These are phyloP conservation scores for Escarpia spicata DNA, from an alignment of 2,888 invertebrate genomes.

Conservation along the genomic window DNA sequence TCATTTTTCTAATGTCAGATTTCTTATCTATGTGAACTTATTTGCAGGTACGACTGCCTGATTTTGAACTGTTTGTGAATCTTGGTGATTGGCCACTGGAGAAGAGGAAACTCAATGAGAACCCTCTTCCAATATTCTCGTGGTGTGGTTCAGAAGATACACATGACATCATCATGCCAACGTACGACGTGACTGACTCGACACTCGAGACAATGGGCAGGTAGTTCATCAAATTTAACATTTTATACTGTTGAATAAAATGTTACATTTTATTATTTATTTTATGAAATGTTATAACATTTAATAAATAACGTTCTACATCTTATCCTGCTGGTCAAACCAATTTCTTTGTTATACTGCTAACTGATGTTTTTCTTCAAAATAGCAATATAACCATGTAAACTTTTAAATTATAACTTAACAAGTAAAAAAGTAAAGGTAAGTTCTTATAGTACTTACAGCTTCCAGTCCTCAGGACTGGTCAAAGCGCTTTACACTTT, in stretches of 20 bases:
- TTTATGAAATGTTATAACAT: not conserved
- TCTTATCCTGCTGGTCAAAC: too few relatives aligned
- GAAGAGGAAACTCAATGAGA: conserved; percentile 38
- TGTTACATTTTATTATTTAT: not conserved
- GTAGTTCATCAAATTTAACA: conserved; percentile 59
- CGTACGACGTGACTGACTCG: conserved; percentile 93
- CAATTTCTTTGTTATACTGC: too few relatives aligned
- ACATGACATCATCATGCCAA: conserved; percentile 90
- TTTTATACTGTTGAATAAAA: not conserved
- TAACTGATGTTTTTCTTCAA: too few relatives aligned
- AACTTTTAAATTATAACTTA: not conserved
- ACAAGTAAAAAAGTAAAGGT: not conserved
- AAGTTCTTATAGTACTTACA: too few relatives aligned
- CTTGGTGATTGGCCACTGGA: conserved; percentile 94
- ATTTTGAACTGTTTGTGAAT: conserved; percentile 90
- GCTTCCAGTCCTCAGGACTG: too few relatives aligned
- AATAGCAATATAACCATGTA: too few relatives aligned
- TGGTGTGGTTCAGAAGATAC: conserved; percentile 93
- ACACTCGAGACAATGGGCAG: conserved; percentile 92
- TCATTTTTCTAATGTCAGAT: not conserved
- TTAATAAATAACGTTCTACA: too few relatives aligned
- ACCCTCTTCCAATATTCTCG: conserved; percentile 85
- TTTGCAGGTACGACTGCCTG: conserved; percentile 74
- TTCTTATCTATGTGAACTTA: not conserved
- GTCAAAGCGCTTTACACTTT: too few relatives aligned